Evolutionary conservation across 2,888 invertebrate genomes (phyloP), one percentile per base, ranked within the genome.

Genomic region (Nineta flava): DNA sequence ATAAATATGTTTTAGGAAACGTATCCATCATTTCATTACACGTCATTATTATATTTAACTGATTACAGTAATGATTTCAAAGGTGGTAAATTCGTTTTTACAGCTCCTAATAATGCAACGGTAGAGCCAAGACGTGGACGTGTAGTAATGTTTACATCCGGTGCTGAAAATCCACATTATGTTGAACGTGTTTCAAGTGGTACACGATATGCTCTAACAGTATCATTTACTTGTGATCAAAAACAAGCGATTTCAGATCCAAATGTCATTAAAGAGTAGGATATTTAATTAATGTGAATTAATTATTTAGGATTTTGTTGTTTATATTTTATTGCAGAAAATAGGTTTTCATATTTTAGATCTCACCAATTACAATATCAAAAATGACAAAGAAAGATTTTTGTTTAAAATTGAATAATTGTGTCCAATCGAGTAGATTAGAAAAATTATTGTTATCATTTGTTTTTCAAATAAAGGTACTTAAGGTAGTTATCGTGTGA

Each of bases 1-100:
- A 49, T 47, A 48, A 6, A 2, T 53, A 56, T 56, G 51, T 73
- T 72, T 52, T 64, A 90, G 88, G 83, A 83, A 62, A 86, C 87
- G 0, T 90, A 90, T 60, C 79, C 83, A 61, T 81, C 87, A 51
- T 91, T 90, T 62, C 87, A 90, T 64, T 93, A 86, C 60, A 91
- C 92, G 16, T 81, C 88, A 6, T 66, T 92, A 13, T 66, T 92
- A 1, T 92, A 91, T 65, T 69, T 93, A 49, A 78, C 74, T 50
- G 83, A 87, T 63, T 87, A 77, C 60, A 75, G 72, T 13, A 68
- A 72, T 50, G 87, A 92, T 62, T 92, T 90, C 60, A 69, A 79
- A 61, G 91, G 91, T 17, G 92, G 92, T 17, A 70, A 87, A 60
- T 87, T 92, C 64, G 66, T 87, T 19, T 92, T 86, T 65, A 66